A percentile compares a stretch with the other conserved stretches of the same genome.
Conservation (phyloP, 2,797 vertebrate genomes). For the Urosaurus nigricauda region DNA sequence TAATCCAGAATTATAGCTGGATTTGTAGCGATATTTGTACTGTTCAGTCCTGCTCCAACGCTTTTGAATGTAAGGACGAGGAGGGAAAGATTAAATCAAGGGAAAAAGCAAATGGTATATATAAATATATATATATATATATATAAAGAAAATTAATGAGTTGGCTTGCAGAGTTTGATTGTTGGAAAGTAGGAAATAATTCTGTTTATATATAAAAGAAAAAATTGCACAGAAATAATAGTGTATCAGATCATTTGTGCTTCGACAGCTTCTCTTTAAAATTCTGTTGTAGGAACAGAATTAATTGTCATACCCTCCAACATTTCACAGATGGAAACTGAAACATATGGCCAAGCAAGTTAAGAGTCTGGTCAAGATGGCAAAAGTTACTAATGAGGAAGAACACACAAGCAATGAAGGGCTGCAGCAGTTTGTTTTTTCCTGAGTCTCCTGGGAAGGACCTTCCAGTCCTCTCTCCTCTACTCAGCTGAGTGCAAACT, state of each 20-base stretch:
- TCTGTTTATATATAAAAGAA: conserved; percentile 53
- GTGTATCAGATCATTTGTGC: conserved; percentile 26
- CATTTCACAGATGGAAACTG: not conserved
- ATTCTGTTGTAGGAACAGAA: not conserved
- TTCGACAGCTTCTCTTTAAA: not conserved
- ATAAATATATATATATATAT: not conserved
- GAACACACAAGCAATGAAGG: too few species aligned
- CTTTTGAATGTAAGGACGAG: not conserved
- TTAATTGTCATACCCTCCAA: too few species aligned
- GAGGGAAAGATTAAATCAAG: conserved; percentile 13
- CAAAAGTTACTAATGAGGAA: too few species aligned
- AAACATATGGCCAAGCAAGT: too few species aligned
- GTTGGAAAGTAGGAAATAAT: conserved; percentile 49
- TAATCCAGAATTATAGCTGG: not conserved
- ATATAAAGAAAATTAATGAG: not conserved
- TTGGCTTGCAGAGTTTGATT: conserved; percentile 44
- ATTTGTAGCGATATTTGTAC: conserved; percentile 4
- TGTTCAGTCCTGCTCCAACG: not conserved
- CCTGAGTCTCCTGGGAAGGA: too few species aligned
- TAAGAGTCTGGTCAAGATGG: too few species aligned
- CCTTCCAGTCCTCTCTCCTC: too few species aligned
- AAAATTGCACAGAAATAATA: conserved; percentile 37
- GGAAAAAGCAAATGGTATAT: conserved; percentile 19
- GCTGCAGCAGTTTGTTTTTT: too few species aligned
- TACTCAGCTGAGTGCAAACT: too few species aligned